These are phyloP conservation scores for Wiebesia pumilae DNA, from an alignment of 1,140 invertebrate genomes.

Conservation along the genomic window DNA sequence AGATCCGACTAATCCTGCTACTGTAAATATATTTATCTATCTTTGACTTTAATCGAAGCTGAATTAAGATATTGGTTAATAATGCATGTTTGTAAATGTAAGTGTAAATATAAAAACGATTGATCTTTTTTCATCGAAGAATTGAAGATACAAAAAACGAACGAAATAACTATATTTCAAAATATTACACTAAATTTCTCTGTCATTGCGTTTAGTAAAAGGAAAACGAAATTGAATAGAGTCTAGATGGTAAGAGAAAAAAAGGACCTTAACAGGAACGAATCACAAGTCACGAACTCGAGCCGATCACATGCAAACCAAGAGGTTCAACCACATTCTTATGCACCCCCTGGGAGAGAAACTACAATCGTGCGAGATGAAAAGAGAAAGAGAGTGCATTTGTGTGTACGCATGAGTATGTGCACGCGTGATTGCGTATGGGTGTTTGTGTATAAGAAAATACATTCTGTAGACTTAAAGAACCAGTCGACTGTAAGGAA, in stretches of 20 bases:
- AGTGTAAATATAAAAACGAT: too few relatives aligned
- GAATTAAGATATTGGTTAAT: too few relatives aligned
- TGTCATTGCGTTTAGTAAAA: not conserved
- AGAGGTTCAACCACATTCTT: slow-evolving; percentile 55
- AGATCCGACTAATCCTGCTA: too few relatives aligned
- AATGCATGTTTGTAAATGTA: too few relatives aligned
- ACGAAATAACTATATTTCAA: too few relatives aligned
- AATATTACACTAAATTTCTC: not conserved
- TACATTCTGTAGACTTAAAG: not conserved
- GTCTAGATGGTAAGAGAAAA: slow-evolving; percentile 15
- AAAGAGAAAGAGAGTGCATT: not conserved
- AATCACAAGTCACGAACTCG: slow-evolving; percentile 52
- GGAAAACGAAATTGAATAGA: slow-evolving; percentile 11
- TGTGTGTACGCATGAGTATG: too few relatives aligned
- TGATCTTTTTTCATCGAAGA: too few relatives aligned
- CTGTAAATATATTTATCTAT: too few relatives aligned
- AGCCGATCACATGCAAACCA: slow-evolving; percentile 35
- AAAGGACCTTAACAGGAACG: slow-evolving; percentile 20
- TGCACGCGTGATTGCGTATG: too few relatives aligned
- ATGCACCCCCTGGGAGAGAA: slow-evolving; percentile 28
- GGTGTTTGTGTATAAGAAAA: not conserved
- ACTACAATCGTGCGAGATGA: not conserved
- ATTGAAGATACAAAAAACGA: too few relatives aligned
- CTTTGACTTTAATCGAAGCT: too few relatives aligned
- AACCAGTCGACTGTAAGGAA: not conserved